phyloP scores from a whole-genome alignment of 2,888 invertebrate genomes.

The Coelopa pilipes region DNA sequence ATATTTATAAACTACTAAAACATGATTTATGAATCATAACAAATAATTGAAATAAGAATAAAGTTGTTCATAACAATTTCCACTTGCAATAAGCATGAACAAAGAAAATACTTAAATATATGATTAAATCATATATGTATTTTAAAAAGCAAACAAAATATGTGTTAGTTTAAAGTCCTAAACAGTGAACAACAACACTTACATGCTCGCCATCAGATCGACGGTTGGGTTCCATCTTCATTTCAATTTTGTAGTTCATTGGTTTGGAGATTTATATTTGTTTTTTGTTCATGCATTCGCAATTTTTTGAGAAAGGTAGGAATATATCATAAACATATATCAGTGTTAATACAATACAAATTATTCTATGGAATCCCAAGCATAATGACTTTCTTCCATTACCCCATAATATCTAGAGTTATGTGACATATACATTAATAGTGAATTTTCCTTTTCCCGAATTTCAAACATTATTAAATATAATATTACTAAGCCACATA shows the following conservation, averaged over 20 bases:
- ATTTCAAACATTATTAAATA: too few species aligned
- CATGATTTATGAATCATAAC: too few species aligned
- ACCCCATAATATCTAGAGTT: too few species aligned
- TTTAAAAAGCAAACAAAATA: constrained; percentile 2
- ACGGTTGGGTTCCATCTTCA: constrained; percentile 85
- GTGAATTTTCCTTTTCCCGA: too few species aligned
- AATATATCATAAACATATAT: too few species aligned
- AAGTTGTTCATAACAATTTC: not conserved
- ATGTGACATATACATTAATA: too few species aligned
- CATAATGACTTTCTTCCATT: not conserved
- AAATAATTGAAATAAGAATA: too few species aligned
- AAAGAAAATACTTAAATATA: not conserved
- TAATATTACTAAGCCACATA: too few species aligned
- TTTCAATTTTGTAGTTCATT: constrained; percentile 34
- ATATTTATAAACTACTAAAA: not conserved
- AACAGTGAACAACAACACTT: constrained; percentile 68
- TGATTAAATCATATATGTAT: not conserved
- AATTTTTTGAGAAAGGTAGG: not conserved
- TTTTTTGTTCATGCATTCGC: constrained; percentile 18
- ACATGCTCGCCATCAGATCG: constrained; percentile 84
- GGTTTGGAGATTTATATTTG: constrained; percentile 26
- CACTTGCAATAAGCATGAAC: not conserved
- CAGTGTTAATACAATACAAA: too few species aligned
- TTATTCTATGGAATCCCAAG: not conserved
- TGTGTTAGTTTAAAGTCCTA: not conserved